phyloP scores from a whole-genome alignment of 2,888 invertebrate genomes.

The Cotesia congregata region DNA sequence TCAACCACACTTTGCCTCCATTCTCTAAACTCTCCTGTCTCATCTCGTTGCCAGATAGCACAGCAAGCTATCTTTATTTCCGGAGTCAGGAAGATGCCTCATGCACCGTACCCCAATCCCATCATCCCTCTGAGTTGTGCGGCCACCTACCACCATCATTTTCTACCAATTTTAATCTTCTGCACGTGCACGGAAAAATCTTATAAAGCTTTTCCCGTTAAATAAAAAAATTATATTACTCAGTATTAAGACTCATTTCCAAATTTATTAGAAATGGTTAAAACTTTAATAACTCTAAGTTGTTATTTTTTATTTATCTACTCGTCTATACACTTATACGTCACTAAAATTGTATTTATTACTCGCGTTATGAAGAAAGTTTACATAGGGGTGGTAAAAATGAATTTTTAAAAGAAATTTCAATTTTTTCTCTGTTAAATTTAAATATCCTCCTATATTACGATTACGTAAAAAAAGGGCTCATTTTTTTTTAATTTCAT shows the following conservation, averaged over 20 bases:
- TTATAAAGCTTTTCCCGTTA: conserved; percentile 1
- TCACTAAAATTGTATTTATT: not conserved
- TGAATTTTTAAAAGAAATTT: not conserved
- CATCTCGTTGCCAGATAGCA: not conserved
- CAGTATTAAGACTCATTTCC: not conserved
- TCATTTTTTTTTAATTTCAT: too few species aligned
- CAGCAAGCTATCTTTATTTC: conserved; percentile 36
- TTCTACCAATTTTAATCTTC: conserved; percentile 55
- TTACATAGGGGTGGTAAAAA: not conserved
- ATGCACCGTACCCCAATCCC: conserved; percentile 32
- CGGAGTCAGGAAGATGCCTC: conserved; percentile 28
- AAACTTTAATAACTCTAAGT: not conserved
- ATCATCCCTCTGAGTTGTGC: conserved; percentile 14
- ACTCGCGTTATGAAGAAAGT: not conserved
- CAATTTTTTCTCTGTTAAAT: not conserved
- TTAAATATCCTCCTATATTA: not conserved
- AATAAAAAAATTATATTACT: conserved; percentile 12
- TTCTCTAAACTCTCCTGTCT: not conserved
- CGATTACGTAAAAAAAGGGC: too few species aligned
- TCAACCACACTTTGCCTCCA: conserved; percentile 8
- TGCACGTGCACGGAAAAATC: conserved; percentile 49
- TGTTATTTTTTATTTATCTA: not conserved
- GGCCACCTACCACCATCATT: conserved; percentile 52
- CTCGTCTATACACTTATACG: not conserved
- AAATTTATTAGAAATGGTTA: not conserved